Evolutionary conservation across 2,888 invertebrate genomes (phyloP).

Genomic region (Meganola albula): DNA sequence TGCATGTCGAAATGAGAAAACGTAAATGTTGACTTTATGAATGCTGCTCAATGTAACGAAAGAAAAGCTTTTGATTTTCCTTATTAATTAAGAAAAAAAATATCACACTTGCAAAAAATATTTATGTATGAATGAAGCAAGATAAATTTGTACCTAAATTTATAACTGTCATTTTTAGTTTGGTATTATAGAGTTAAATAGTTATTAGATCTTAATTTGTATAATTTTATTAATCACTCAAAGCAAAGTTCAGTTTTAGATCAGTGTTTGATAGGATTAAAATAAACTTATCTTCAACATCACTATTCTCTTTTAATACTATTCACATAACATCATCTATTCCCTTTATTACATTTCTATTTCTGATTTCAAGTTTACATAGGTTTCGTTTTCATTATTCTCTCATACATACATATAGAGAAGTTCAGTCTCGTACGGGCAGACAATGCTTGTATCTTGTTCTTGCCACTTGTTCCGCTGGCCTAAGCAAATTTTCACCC

Average conservation of each 20-base stretch:
- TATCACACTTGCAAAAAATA: no score
- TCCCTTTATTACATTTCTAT: slow-evolving; percentile 15
- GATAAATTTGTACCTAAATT: no score
- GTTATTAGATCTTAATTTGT: no score
- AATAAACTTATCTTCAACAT: background rate
- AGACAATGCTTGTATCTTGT: slow-evolving; percentile 64
- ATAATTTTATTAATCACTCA: no score
- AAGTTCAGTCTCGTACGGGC: slow-evolving; percentile 31
- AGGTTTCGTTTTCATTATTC: slow-evolving; percentile 25
- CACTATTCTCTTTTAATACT: background rate
- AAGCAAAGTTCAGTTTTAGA: no score
- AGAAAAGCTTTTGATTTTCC: background rate
- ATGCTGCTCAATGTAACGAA: slow-evolving; percentile 27
- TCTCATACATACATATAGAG: slow-evolving; percentile 26
- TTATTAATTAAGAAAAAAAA: slow-evolving; percentile 15
- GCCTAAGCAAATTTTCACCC: slow-evolving; percentile 76
- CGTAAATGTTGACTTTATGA: slow-evolving; percentile 63
- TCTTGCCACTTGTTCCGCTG: slow-evolving; percentile 70
- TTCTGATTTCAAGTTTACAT: slow-evolving; percentile 28
- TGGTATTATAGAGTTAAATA: no score
- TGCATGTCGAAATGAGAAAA: slow-evolving; percentile 68
- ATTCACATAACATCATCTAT: slow-evolving; percentile 6
- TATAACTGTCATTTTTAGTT: no score
- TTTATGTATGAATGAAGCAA: no score
- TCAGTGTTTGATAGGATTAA: background rate